A percentile compares a stretch with the other conserved stretches of the same genome.
Conservation (phyloP, 2,888 invertebrate species). For the Mechanitis mazaeus region DNA sequence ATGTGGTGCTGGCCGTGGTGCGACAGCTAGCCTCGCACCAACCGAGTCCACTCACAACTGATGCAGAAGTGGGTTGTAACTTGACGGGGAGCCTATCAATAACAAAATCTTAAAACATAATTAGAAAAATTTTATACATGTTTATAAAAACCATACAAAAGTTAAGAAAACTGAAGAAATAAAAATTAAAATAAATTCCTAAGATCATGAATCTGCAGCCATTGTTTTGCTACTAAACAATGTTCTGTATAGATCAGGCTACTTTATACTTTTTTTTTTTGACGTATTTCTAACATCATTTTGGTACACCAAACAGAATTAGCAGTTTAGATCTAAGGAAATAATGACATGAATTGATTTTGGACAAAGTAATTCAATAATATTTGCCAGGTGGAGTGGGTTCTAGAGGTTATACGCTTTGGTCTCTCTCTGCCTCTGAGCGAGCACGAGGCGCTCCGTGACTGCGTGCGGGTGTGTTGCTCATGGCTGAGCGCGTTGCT, state of each 20-base stretch:
- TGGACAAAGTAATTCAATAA: neutral
- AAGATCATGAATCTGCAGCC: too few relatives aligned
- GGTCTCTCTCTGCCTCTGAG: constrained; percentile 92
- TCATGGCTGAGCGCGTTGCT: constrained; percentile 95
- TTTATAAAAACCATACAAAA: too few relatives aligned
- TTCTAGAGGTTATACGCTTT: constrained; percentile 91
- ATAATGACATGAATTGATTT: neutral
- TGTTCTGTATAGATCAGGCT: too few relatives aligned
- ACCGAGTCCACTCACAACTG: constrained; percentile 88
- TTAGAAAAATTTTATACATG: too few relatives aligned
- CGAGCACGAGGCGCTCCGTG: constrained; percentile 95
- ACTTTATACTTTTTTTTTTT: too few relatives aligned
- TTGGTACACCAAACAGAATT: too few relatives aligned
- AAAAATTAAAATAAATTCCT: too few relatives aligned
- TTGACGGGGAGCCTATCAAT: neutral
- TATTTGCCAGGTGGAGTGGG: constrained; percentile 85
- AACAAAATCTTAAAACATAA: too few relatives aligned
- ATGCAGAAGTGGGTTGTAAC: constrained; percentile 81
- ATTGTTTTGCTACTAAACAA: too few relatives aligned
- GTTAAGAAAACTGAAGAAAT: too few relatives aligned
- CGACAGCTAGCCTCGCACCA: constrained; percentile 89
- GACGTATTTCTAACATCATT: too few relatives aligned
- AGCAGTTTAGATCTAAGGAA: too few relatives aligned
- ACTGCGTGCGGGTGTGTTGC: constrained; percentile 97
- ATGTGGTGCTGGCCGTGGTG: constrained; percentile 88